Conservation (phyloP, 1,140 invertebrate genomes). For the Lepidostoma basale region DNA sequence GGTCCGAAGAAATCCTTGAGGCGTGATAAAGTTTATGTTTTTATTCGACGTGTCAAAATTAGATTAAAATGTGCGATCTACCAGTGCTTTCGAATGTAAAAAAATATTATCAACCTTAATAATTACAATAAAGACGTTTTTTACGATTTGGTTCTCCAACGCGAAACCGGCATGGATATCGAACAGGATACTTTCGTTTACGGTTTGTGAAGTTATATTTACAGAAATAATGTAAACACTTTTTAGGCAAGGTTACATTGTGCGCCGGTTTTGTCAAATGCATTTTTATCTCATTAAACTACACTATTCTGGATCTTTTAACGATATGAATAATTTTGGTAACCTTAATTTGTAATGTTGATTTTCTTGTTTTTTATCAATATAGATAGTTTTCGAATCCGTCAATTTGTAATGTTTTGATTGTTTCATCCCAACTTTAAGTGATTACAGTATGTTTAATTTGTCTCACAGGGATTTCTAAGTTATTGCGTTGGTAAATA, state of each 20-base stretch:
- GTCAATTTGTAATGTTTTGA: too few relatives aligned
- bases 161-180: slow-evolving; percentile 25
- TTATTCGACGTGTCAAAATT: slow-evolving; percentile 28
- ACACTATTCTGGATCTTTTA: too few relatives aligned
- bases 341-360: background rate
- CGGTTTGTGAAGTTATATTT: slow-evolving; percentile 1
- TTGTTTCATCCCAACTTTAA: too few relatives aligned
- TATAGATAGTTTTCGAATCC: background rate
- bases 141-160: background rate
- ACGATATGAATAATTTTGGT: too few relatives aligned
- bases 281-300: too few relatives aligned
- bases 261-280: background rate
- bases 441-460: too few relatives aligned
- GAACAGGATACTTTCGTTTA: slow-evolving; percentile 32
- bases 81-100: background rate
- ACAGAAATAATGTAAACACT: background rate
- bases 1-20: background rate
- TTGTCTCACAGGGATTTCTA: too few relatives aligned
- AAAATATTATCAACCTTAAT: background rate
- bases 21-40: slow-evolving; percentile 28
- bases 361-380: background rate
- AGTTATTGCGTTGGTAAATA: background rate
- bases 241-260: background rate
- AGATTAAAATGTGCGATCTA: background rate
- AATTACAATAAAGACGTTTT: background rate